Evolutionary conservation across 2,797 vertebrate genomes (phyloP).

Genomic region (Danio albolineatus): DNA sequence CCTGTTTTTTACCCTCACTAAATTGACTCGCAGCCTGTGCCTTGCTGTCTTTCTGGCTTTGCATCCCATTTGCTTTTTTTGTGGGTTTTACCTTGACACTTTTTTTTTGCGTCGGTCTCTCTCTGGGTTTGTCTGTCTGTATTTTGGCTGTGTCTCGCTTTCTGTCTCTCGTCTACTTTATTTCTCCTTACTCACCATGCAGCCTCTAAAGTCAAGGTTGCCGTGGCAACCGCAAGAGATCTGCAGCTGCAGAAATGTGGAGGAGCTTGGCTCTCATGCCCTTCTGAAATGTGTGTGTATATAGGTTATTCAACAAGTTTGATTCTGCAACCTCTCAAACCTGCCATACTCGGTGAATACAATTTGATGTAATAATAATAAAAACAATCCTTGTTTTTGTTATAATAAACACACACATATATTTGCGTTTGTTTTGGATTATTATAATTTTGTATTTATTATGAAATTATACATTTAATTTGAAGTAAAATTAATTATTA

Average conservation of each 20-base stretch:
- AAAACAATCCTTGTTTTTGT: background rate
- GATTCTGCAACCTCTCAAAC: background rate
- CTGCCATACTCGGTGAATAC: background rate
- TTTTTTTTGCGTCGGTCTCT: background rate
- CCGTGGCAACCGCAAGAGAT: constrained; percentile 60
- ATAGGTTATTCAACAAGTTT: background rate
- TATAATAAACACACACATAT: background rate
- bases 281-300: background rate
- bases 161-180: constrained; percentile 27
- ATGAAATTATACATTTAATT: too few relatives aligned
- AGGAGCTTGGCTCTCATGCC: constrained; percentile 37
- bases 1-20: constrained; percentile 27
- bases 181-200: constrained; percentile 35
- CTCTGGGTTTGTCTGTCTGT: constrained; percentile 15
- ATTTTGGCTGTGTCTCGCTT: constrained; percentile 5
- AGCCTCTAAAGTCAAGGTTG: constrained; percentile 58
- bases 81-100: constrained; percentile 32
- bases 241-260: constrained; percentile 49
- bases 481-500: too few relatives aligned
- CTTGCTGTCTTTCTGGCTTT: constrained; percentile 23
- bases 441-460: too few relatives aligned
- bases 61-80: constrained; percentile 51
- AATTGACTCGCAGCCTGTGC: background rate
- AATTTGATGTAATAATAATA: background rate
- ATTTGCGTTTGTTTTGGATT: too few relatives aligned